Evolutionary conservation across 2,113 vertebrate genomes (phyloP), one percentile per base, ranked within the genome.

Genomic region (Nestor notabilis): DNA sequence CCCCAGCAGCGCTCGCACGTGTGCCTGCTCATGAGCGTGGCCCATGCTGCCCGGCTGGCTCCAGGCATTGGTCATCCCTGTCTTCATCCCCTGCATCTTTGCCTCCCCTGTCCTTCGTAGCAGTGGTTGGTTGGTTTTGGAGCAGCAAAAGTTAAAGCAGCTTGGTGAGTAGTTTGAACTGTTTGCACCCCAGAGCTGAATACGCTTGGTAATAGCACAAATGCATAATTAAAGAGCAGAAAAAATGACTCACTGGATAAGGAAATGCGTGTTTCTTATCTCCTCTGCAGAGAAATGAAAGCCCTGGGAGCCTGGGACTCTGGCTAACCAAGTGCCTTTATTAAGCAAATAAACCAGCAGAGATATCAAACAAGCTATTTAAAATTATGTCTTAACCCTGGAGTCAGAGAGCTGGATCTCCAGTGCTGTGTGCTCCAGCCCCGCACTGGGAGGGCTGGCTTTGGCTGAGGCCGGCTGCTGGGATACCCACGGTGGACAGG

Each of bases 141-240:
- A 93, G 77, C 27, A 60, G 70, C n/a, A 72, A n/a, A 89, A 95
- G 53, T 77, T 83, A 82, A 93, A 66, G 72, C 72, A 66, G 72
- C 72, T 79, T 71, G 33, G 53, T 46, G 75, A 92, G 81, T 60
- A 85, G 79, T 85, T 92, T 4, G 55, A 95, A 91, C 83, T 90
- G 72, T 88, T 94, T 82, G 92, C 69, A 72, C 87, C 77, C 56
- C 64, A 87, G 41, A 91, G 69, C 66, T 76, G 85, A 87, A 95
- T 90, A 89, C 3, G 5, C 69, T 94, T 84, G 83, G 88, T 90
- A 97, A 79, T 93, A 41, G 27, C 75, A 95, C 49, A 96, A 92
- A 96, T 95, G 84, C 91, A 96, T 95, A 96, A 95, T 95, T 93
- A 93, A 97, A 94, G 90, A 95, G 91, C 90, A 96, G 93, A 93